A percentile compares a stretch with the other conserved stretches of the same genome.
These are phyloP conservation scores for Crotalus tigris DNA, from an alignment of 2,113 vertebrate species.

Conservation along the genomic window DNA sequence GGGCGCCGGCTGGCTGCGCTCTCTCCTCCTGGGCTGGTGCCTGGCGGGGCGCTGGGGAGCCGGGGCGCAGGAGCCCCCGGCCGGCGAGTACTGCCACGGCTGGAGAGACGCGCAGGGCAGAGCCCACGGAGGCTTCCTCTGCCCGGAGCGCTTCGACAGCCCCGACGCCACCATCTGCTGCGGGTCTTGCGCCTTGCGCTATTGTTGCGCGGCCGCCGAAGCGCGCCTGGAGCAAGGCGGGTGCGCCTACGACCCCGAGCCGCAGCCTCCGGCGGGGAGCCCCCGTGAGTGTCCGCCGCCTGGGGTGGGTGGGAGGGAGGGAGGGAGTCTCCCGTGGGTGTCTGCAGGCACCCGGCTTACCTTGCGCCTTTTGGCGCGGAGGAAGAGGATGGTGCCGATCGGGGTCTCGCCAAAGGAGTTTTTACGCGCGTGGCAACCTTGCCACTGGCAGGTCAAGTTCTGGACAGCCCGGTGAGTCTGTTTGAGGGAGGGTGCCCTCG, in stretches of 20 bases:
- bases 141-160: conserved; percentile 93
- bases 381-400: too few species aligned
- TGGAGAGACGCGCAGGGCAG: conserved; percentile 87
- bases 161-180: conserved; percentile 92
- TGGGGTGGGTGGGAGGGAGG: too few species aligned
- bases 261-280: conserved; percentile 75
- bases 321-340: too few species aligned
- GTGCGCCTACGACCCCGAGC: conserved; percentile 87
- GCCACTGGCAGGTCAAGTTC: background rate
- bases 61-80: conserved; percentile 71
- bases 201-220: conserved; percentile 89
- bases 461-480: too few species aligned
- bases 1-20: conserved; percentile 64
- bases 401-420: too few species aligned
- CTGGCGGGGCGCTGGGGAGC: conserved; percentile 63
- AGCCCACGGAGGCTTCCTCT: conserved; percentile 92
- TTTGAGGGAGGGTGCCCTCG: background rate
- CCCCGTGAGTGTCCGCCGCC: conserved; percentile 77
- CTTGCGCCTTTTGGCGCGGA: background rate
- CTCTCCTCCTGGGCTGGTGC: conserved; percentile 75
- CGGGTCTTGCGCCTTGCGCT: conserved; percentile 88
- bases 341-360: background rate
- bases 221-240: conserved; percentile 89
- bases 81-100: conserved; percentile 91
- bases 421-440: background rate